Evolutionary conservation across 2,797 vertebrate species (phyloP).

Genomic region (Cuculus canorus): DNA sequence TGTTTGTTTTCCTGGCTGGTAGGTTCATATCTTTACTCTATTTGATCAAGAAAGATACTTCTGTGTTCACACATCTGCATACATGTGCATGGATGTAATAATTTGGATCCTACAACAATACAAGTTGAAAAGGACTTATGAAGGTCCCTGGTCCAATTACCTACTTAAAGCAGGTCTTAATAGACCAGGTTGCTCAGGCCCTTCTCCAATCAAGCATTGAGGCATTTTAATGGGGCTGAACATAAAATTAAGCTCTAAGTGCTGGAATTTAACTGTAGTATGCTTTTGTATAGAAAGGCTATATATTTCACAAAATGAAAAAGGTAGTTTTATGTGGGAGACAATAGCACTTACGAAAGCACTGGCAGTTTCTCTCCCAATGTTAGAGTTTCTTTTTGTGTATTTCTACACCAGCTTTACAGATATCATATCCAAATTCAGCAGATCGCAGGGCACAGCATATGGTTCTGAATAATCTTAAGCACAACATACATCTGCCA

Average conservation of each 20-base stretch:
- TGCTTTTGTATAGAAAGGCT: not conserved
- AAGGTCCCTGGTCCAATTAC: not conserved
- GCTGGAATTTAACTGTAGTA: not conserved
- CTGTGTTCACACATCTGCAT: not conserved
- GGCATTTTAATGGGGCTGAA: not conserved
- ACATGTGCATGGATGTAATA: not conserved
- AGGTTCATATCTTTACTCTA: not conserved
- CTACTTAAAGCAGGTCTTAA: not conserved
- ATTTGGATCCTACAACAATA: not conserved
- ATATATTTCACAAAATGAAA: not conserved
- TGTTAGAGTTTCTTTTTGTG: not conserved
- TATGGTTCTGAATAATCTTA: not conserved
- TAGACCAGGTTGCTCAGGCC: not conserved
- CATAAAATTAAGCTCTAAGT: not conserved
- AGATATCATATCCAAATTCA: not conserved
- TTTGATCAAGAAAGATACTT: not conserved
- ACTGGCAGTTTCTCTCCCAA: not conserved
- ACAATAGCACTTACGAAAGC: not conserved
- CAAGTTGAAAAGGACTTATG: not conserved
- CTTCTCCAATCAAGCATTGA: not conserved
- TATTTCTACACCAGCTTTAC: not conserved
- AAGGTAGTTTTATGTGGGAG: not conserved
- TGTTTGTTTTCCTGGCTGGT: not conserved
- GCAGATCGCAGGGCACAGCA: not conserved
- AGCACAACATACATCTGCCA: not conserved